These are phyloP conservation scores for Tamias sibiricus DNA, from an alignment of 2,113 vertebrate genomes.

Conservation along the genomic window DNA sequence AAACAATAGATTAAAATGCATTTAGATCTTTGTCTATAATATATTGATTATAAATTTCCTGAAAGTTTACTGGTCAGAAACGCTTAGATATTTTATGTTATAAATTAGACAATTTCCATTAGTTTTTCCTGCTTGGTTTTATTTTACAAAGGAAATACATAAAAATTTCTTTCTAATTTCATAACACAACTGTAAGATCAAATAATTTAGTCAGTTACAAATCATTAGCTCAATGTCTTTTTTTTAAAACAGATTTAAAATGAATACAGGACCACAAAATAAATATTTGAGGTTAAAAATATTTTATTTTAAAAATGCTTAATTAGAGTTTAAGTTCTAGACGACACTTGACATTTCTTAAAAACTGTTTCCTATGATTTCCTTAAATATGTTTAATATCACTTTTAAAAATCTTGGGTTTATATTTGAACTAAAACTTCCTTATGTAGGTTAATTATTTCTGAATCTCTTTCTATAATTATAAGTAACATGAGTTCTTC, in stretches of 20 bases:
- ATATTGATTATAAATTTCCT: neutral
- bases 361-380: neutral
- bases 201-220: conserved; percentile 37
- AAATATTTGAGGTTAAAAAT: neutral
- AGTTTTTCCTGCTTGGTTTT: conserved; percentile 36
- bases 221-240: conserved; percentile 8
- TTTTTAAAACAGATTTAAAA: conserved; percentile 44
- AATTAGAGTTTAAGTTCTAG: conserved; percentile 45
- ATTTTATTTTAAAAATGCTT: conserved; percentile 44
- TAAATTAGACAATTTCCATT: neutral
- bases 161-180: conserved; percentile 29
- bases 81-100: neutral
- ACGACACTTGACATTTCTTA: conserved; percentile 23
- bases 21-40: neutral
- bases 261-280: neutral
- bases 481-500: conserved; percentile 54
- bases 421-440: conserved; percentile 41
- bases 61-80: conserved; percentile 8
- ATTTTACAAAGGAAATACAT: neutral
- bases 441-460: conserved; percentile 37
- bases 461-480: conserved; percentile 39
- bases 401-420: conserved; percentile 42
- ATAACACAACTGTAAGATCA: neutral
- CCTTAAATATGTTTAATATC: neutral
- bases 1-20: conserved; percentile 7